A percentile compares a stretch with the other conserved stretches of the same genome.
These are phyloP conservation scores for Pantherophis vulpinus DNA, from an alignment of 2,797 vertebrate genomes.

Conservation along the genomic window DNA sequence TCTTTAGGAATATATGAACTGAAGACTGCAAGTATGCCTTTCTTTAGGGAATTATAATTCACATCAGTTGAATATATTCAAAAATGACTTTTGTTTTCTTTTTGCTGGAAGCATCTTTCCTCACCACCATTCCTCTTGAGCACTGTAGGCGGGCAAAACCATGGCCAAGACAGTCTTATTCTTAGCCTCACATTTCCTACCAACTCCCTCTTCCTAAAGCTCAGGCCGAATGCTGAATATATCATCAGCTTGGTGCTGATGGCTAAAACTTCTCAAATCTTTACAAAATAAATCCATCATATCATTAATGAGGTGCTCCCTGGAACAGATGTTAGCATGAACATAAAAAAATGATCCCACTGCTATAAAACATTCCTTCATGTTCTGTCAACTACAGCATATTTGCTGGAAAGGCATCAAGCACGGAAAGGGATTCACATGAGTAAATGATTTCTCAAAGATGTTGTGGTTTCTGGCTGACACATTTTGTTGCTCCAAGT, in stretches of 20 bases:
- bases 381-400: constrained; percentile 31
- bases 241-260: constrained; percentile 61
- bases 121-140: constrained; percentile 7
- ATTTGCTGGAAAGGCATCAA: constrained; percentile 52
- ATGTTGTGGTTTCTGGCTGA: constrained; percentile 60
- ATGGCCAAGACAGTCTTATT: constrained; percentile 29
- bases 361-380: constrained; percentile 52
- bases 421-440: constrained; percentile 45
- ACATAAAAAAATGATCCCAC: constrained; percentile 46
- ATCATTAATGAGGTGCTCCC: constrained; percentile 50
- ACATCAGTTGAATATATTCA: not conserved
- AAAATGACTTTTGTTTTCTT: not conserved
- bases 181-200: constrained; percentile 41
- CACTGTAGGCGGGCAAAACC: constrained; percentile 24
- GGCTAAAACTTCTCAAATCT: constrained; percentile 50
- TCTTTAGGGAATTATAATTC: constrained; percentile 9
- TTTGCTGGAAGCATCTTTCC: not conserved
- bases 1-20: not conserved
- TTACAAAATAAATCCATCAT: constrained; percentile 50
- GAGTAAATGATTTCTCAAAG: constrained; percentile 65
- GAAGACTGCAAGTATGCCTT: not conserved
- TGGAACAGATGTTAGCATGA: constrained; percentile 47
- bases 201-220: constrained; percentile 43
- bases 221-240: constrained; percentile 54
- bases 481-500: constrained; percentile 63